Evolutionary conservation across 2,888 invertebrate species (phyloP).

Genomic region (Charanyca ferruginea): DNA sequence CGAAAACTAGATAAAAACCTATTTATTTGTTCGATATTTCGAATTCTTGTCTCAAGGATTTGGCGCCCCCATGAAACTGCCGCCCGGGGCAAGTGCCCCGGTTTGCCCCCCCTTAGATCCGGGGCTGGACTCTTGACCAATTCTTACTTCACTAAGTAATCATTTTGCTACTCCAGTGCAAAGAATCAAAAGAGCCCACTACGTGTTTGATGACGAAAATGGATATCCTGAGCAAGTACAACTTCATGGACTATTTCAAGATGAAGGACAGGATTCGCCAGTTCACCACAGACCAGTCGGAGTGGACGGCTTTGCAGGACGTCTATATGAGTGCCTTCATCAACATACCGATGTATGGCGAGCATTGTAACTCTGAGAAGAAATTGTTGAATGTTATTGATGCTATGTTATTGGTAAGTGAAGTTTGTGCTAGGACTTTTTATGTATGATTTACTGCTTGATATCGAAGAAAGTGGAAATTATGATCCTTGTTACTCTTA

Average conservation of each 20-base stretch:
- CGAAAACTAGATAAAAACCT: too few species aligned
- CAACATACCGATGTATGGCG: conserved; percentile 74
- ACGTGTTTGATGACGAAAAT: conserved; percentile 80
- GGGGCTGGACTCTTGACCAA: too few species aligned
- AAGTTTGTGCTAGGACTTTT: not conserved
- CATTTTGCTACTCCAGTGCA: conserved; percentile 74
- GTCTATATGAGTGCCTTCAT: conserved; percentile 74
- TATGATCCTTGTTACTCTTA: too few species aligned
- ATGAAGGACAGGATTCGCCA: conserved; percentile 80
- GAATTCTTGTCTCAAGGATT: too few species aligned
- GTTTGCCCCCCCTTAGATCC: too few species aligned
- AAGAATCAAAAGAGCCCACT: conserved; percentile 74
- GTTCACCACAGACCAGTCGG: conserved; percentile 64
- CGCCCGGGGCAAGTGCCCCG: too few species aligned
- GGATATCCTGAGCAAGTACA: conserved; percentile 82
- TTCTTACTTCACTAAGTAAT: too few species aligned
- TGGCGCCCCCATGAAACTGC: too few species aligned
- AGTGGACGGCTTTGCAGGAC: conserved; percentile 69
- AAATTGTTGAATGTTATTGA: conserved; percentile 84
- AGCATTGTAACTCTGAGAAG: conserved; percentile 81
- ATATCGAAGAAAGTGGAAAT: too few species aligned
- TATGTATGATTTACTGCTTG: too few species aligned
- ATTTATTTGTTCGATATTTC: too few species aligned
- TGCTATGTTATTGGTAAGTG: conserved; percentile 82
- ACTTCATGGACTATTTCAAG: conserved; percentile 84